A percentile compares a stretch with the other conserved stretches of the same genome.
Evolutionary conservation across 2,888 invertebrate species (phyloP).

Genomic region (Standfussiana lucernea): DNA sequence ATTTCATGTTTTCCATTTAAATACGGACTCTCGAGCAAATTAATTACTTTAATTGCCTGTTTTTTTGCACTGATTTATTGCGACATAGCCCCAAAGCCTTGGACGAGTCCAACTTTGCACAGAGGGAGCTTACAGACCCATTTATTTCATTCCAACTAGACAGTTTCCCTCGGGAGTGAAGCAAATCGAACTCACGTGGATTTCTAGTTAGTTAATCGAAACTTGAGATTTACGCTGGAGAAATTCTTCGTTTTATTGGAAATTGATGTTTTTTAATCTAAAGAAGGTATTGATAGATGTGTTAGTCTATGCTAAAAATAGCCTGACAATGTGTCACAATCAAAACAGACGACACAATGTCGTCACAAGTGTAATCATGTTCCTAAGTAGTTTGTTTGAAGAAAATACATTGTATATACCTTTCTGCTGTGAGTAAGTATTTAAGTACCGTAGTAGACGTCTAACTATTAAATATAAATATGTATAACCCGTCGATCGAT

Average conservation of each 20-base stretch:
- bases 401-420: neutral
- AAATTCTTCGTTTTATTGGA: slow-evolving; percentile 35
- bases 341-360: neutral
- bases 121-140: slow-evolving; percentile 46
- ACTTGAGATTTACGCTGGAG: slow-evolving; percentile 30
- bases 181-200: slow-evolving; percentile 58
- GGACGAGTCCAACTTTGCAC: slow-evolving; percentile 37
- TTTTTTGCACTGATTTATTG: slow-evolving; percentile 46
- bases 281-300: neutral
- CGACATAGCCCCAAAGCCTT: slow-evolving; percentile 27
- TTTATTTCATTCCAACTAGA: slow-evolving; percentile 61
- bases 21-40: slow-evolving; percentile 17
- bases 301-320: slow-evolving; percentile 10
- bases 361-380: slow-evolving; percentile 11
- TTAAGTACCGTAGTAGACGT: slow-evolving; percentile 4
- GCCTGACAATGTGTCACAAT: slow-evolving; percentile 5
- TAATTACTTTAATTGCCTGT: slow-evolving; percentile 36
- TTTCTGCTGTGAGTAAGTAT: neutral
- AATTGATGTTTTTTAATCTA: neutral
- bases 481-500: slow-evolving; percentile 34
- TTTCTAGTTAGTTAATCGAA: slow-evolving; percentile 54
- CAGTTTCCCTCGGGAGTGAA: slow-evolving; percentile 44
- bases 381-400: neutral
- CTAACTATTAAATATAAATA: slow-evolving; percentile 14
- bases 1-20: slow-evolving; percentile 30